phyloP scores from a whole-genome alignment of 2,888 invertebrate genomes.

The Drosophila diplacantha region DNA sequence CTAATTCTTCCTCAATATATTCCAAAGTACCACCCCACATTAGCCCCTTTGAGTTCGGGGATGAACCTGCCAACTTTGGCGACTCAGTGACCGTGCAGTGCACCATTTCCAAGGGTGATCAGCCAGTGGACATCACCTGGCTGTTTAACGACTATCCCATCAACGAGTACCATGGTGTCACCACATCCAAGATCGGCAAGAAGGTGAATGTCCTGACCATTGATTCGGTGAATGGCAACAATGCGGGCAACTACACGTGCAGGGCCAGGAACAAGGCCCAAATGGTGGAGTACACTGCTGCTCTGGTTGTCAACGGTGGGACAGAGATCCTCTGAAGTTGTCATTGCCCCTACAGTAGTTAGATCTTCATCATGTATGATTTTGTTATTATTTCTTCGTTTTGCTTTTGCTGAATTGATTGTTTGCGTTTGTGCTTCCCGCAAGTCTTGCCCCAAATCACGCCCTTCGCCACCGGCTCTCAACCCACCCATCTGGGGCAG shows the following conservation, averaged over 20 bases:
- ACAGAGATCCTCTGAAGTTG: slow-evolving; percentile 30
- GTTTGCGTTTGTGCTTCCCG: neutral
- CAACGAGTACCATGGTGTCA: slow-evolving; percentile 79
- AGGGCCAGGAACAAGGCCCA: slow-evolving; percentile 80
- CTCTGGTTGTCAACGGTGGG: slow-evolving; percentile 80
- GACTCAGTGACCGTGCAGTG: slow-evolving; percentile 82
- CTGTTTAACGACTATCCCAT: slow-evolving; percentile 82
- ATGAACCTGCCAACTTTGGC: slow-evolving; percentile 82
- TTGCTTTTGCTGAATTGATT: slow-evolving; percentile 18
- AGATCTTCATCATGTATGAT: slow-evolving; percentile 4
- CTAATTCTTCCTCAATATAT: neutral
- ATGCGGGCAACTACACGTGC: slow-evolving; percentile 81
- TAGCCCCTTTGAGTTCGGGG: slow-evolving; percentile 79
- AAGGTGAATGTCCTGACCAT: slow-evolving; percentile 81
- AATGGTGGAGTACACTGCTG: slow-evolving; percentile 79
- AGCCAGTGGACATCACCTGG: slow-evolving; percentile 83
- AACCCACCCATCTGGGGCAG: slow-evolving; percentile 81
- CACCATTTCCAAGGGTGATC: slow-evolving; percentile 83
- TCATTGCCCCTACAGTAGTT: slow-evolving; percentile 9
- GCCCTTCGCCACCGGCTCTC: slow-evolving; percentile 80
- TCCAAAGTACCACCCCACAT: slow-evolving; percentile 77
- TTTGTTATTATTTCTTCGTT: slow-evolving; percentile 9
- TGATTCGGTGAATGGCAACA: slow-evolving; percentile 79
- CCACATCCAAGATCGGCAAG: slow-evolving; percentile 79
- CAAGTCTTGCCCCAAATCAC: slow-evolving; percentile 78